A percentile compares a stretch with the other conserved stretches of the same genome.
phyloP scores from a whole-genome alignment of 2,113 vertebrate species.

The Gobius niger region DNA sequence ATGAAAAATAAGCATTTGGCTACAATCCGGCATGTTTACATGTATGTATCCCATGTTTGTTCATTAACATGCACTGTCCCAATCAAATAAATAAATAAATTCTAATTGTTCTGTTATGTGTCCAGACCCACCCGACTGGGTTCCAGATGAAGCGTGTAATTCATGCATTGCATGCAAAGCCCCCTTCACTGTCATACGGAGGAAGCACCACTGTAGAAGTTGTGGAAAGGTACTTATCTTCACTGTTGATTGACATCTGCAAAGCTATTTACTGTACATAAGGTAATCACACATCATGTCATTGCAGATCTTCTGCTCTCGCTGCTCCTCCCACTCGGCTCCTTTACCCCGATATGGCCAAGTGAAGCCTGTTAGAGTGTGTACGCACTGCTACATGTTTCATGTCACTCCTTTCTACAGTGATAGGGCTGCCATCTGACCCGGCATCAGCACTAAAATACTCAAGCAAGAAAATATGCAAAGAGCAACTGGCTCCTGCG shows the following conservation, averaged over 20 bases:
- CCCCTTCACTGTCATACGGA: conserved; percentile 95
- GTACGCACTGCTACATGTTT: conserved; percentile 99
- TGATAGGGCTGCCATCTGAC: conserved; percentile 86
- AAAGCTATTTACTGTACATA: neutral
- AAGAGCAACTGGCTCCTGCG: conserved; percentile 30
- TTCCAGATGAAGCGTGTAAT: conserved; percentile 93
- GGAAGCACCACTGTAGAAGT: conserved; percentile 97
- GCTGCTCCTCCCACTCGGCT: conserved; percentile 94
- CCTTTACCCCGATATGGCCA: conserved; percentile 95
- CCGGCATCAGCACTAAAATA: conserved; percentile 37
- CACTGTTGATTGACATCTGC: neutral
- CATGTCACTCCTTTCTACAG: conserved; percentile 98
- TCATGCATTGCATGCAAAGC: conserved; percentile 93
- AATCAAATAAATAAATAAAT: too few relatives aligned
- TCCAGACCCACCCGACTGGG: conserved; percentile 96
- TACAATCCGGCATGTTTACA: too few relatives aligned
- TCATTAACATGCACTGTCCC: too few relatives aligned
- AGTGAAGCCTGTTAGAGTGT: conserved; percentile 94
- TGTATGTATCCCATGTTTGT: too few relatives aligned
- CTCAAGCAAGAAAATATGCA: conserved; percentile 45
- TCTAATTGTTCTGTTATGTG: conserved; percentile 26
- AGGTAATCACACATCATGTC: conserved; percentile 12
- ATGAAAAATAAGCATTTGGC: too few relatives aligned
- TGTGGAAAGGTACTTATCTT: conserved; percentile 89
- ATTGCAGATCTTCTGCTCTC: conserved; percentile 97